Conservation (phyloP, 2,888 invertebrate genomes). For the Troilus luridus region DNA sequence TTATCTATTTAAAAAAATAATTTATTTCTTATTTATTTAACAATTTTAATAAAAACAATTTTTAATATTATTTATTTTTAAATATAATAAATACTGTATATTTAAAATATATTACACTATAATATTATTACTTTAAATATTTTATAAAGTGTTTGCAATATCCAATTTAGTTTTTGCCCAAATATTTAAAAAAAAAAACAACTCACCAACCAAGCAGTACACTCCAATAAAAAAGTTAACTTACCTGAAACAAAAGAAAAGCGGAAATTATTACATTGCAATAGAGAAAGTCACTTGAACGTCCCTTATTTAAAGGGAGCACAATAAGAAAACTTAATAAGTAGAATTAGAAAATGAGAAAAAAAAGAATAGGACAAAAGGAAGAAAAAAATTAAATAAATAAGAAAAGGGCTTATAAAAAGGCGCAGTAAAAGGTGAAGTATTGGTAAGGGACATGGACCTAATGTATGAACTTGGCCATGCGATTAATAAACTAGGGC, state of each 20-base stretch:
- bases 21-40: too few species aligned
- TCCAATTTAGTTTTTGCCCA: too few species aligned
- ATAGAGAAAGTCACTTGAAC: not conserved
- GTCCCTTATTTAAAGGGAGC: not conserved
- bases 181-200: too few species aligned
- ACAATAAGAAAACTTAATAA: not conserved
- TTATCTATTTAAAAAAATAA: too few species aligned
- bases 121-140: too few species aligned
- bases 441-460: not conserved
- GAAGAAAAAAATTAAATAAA: not conserved
- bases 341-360: not conserved
- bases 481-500: slow-evolving; percentile 37
- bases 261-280: not conserved
- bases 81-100: too few species aligned
- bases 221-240: too few species aligned
- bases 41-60: too few species aligned
- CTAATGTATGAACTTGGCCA: slow-evolving; percentile 42
- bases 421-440: slow-evolving; percentile 17
- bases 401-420: slow-evolving; percentile 7
- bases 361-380: not conserved
- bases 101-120: too few species aligned
- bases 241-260: slow-evolving; percentile 32
- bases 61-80: too few species aligned
- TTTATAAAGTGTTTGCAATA: too few species aligned
- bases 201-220: too few species aligned